Percentiles rank a stretch among this genome's conserved stretches.
Conservation (phyloP, 2,797 vertebrate genomes). For the Hypotaenidia philippensis region DNA sequence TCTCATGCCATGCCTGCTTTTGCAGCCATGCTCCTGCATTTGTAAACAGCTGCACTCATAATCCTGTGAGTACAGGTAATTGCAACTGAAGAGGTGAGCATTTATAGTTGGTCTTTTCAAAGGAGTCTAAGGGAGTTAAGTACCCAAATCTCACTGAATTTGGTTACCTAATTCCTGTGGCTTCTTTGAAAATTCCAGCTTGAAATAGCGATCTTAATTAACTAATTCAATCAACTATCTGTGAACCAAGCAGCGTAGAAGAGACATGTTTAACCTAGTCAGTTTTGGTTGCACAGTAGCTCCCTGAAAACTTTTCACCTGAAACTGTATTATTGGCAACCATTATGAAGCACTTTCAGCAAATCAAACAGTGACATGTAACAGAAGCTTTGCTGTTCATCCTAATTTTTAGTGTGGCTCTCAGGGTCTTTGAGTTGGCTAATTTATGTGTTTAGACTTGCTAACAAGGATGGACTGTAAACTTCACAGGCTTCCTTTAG, state of each 20-base stretch:
- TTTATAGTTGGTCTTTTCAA: constrained; percentile 58
- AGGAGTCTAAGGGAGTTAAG: constrained; percentile 33
- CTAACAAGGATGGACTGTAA: background rate
- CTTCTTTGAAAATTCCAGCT: constrained; percentile 62
- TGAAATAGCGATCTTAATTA: constrained; percentile 59
- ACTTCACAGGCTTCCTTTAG: constrained; percentile 23
- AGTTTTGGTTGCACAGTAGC: background rate
- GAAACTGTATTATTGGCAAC: background rate
- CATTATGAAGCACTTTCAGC: background rate
- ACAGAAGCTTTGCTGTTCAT: background rate
- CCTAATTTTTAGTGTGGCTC: background rate
- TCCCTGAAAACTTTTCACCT: constrained; percentile 1
- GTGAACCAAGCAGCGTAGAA: background rate
- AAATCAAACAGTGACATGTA: background rate
- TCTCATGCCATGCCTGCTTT: constrained; percentile 63
- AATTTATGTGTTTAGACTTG: background rate
- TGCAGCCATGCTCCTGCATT: constrained; percentile 39
- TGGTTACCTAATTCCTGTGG: constrained; percentile 65
- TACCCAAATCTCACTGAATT: constrained; percentile 42
- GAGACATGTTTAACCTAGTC: constrained; percentile 14
- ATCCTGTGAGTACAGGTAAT: constrained; percentile 46
- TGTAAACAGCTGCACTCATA: constrained; percentile 48
- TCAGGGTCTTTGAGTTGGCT: background rate
- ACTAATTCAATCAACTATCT: constrained; percentile 46
- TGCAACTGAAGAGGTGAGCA: constrained; percentile 19